These are phyloP conservation scores for Tanytarsus gracilentus DNA, from an alignment of 2,888 invertebrate species.

Conservation along the genomic window DNA sequence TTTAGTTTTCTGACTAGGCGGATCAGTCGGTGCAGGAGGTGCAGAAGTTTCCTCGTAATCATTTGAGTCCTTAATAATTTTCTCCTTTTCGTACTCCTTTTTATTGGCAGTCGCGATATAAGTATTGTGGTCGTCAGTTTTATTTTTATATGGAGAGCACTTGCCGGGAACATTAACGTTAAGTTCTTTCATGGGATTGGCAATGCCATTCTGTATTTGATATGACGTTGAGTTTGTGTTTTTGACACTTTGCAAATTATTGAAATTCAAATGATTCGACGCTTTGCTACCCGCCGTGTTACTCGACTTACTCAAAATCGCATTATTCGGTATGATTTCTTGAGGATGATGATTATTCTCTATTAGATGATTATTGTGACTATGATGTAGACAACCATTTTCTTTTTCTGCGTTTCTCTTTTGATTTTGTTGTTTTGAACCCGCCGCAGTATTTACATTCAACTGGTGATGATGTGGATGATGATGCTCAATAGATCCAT, in stretches of 20 bases:
- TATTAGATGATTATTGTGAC: slow-evolving; percentile 5
- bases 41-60: slow-evolving; percentile 40
- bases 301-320: slow-evolving; percentile 29
- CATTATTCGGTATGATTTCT: slow-evolving; percentile 20
- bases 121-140: slow-evolving; percentile 23
- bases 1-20: slow-evolving; percentile 18
- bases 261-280: slow-evolving; percentile 14
- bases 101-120: slow-evolving; percentile 31
- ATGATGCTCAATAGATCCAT: neutral
- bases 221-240: slow-evolving; percentile 26
- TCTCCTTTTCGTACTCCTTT: slow-evolving; percentile 45
- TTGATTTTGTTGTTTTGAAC: slow-evolving; percentile 9
- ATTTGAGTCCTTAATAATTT: slow-evolving; percentile 45
- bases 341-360: slow-evolving; percentile 9
- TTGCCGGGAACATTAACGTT: slow-evolving; percentile 11
- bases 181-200: slow-evolving; percentile 4
- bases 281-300: slow-evolving; percentile 26
- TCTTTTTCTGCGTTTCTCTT: slow-evolving; percentile 22
- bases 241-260: slow-evolving; percentile 23
- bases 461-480: neutral
- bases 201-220: slow-evolving; percentile 23
- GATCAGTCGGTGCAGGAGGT: too few relatives aligned
- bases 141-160: slow-evolving; percentile 22
- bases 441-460: slow-evolving; percentile 18
- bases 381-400: slow-evolving; percentile 15